Evolutionary conservation across 2,113 vertebrate species (phyloP), one percentile per base, ranked within the genome.

Genomic region (Canis aureus): DNA sequence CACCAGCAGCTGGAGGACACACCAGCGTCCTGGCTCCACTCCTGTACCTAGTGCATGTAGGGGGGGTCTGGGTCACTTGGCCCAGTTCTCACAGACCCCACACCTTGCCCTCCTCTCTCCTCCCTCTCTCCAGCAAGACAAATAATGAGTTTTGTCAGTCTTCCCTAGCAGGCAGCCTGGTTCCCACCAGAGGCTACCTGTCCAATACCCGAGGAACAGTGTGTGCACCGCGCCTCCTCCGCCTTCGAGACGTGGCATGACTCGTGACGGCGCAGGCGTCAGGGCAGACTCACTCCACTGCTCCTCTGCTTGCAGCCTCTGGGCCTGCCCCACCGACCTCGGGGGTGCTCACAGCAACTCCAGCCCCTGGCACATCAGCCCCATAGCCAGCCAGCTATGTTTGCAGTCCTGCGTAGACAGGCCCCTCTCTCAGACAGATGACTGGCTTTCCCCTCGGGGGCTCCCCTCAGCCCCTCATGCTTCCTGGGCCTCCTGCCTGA

Each of bases 1-100:
- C 3, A 5, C 67, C 67, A 35, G 16, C 67, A 35, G 32, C 16
- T 69, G 67, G 67, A n/a, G 66, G 66, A 4, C 67, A n/a, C 67
- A n/a, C 32, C 2, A 1, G 67, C n/a, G 32, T 69, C 29, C 32
- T 73, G 69, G 69, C n/a, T 73, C 35, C 3, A 8, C 29, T 69
- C 66, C 69, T 9, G 0, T 71, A 20, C n/a, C 69, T 10, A 1
- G 69, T 49, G 38, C 23, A 0, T 1, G 19, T 5, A 23, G 11
- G 62, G 7, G 7, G n/a, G n/a, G 5, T 8, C 38, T 12, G 11
- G 69, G 35, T 12, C 7, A 8, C 38, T 7, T 3, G 22, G 38
- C 71, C 71, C 8, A 4, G 73, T 76, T 27, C 43, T 51, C 43
- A 13, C 23, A 51, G 7, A 27, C 23, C 38, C 73, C 73, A 76